Conservation (phyloP, 2,797 vertebrate genomes). For the Poeciliopsis presidionis region DNA sequence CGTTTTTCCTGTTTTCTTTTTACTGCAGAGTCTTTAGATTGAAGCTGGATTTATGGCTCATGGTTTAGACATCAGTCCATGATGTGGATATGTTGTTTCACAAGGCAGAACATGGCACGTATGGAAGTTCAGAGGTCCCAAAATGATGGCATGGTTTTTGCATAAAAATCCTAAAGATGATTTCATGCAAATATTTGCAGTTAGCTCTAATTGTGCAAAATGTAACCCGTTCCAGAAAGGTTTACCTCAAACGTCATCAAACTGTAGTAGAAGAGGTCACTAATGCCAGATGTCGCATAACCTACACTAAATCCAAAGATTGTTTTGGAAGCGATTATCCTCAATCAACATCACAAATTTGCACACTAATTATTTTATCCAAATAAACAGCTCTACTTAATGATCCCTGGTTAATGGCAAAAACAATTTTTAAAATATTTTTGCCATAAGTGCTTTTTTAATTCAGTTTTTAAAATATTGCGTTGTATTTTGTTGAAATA, state of each 20-base stretch:
- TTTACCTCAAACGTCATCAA: background rate
- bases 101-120: background rate
- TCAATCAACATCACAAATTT: background rate
- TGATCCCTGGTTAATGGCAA: background rate
- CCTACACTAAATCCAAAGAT: background rate
- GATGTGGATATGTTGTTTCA: slow-evolving; percentile 7
- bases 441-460: background rate
- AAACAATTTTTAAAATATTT: background rate
- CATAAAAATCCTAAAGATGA: background rate
- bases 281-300: background rate
- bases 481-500: background rate
- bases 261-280: background rate
- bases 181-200: background rate
- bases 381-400: background rate
- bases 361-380: background rate
- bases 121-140: slow-evolving; percentile 21
- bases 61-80: background rate
- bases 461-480: background rate
- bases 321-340: background rate
- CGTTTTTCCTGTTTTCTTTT: background rate
- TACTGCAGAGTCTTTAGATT: slow-evolving; percentile 3
- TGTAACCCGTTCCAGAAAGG: background rate
- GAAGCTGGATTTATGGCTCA: background rate
- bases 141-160: background rate
- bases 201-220: background rate